A percentile compares a stretch with the other conserved stretches of the same genome.
Conservation (phyloP, 2,113 vertebrate species). For the Bos indicus region DNA sequence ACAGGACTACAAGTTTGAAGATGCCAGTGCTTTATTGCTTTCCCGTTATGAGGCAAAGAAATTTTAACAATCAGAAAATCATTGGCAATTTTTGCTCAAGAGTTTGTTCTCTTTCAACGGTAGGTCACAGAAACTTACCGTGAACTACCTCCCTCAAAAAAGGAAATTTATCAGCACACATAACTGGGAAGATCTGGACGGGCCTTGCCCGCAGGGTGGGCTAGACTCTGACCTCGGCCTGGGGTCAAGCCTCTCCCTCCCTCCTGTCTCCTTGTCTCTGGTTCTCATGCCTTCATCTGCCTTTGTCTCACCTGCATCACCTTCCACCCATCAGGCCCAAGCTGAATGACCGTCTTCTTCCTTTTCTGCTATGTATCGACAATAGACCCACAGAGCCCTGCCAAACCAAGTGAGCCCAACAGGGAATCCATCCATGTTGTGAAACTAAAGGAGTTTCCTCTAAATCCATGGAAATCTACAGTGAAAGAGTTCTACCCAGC, state of each 20-base stretch:
- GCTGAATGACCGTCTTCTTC: not conserved
- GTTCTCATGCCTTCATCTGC: accelerated
- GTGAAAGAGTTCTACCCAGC: not conserved
- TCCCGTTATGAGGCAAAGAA: not conserved
- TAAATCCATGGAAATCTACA: not conserved
- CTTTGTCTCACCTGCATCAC: not conserved
- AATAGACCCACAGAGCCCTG: not conserved
- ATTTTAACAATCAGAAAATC: not conserved
- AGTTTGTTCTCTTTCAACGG: not conserved
- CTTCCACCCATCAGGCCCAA: not conserved
- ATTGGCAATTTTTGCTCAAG: not conserved
- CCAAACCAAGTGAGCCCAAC: not conserved
- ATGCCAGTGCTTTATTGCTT: not conserved
- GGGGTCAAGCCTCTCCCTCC: not conserved
- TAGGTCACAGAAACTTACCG: not conserved
- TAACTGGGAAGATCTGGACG: not conserved
- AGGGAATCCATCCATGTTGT: not conserved
- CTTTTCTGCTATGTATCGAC: not conserved
- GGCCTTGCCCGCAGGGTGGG: not conserved
- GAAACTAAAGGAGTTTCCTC: not conserved
- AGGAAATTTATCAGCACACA: not conserved
- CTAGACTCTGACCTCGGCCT: not conserved
- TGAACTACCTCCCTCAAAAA: not conserved
- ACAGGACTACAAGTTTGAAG: not conserved
- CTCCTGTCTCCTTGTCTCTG: not conserved